phyloP scores from a whole-genome alignment of 2,113 vertebrate species.

The Paedocypris sp. region DNA sequence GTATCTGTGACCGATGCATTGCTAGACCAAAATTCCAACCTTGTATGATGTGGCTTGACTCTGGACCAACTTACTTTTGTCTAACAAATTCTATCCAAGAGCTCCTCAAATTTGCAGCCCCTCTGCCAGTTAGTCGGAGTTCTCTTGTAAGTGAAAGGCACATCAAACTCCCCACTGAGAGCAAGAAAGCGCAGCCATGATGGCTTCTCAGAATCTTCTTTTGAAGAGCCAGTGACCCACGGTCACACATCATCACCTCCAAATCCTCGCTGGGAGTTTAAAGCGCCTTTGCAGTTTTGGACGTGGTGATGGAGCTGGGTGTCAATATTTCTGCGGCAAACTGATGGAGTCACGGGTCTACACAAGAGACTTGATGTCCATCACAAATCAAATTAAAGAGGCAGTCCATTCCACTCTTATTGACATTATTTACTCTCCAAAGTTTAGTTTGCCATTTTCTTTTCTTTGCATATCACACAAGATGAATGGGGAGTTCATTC shows the following conservation, averaged over 20 bases:
- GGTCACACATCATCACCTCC: constrained; percentile 20
- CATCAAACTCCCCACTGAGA: constrained; percentile 11
- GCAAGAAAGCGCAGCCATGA: constrained; percentile 25
- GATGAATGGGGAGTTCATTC: too few species aligned
- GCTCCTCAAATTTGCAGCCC: neutral
- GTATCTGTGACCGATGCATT: too few species aligned
- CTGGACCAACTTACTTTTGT: too few species aligned
- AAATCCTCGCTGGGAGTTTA: neutral
- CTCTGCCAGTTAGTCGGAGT: constrained; percentile 7
- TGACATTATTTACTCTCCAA: too few species aligned
- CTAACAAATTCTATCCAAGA: too few species aligned
- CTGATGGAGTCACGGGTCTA: neutral
- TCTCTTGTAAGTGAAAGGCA: neutral
- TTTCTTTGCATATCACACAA: too few species aligned
- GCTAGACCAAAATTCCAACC: too few species aligned
- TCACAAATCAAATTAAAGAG: too few species aligned
- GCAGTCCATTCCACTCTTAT: too few species aligned
- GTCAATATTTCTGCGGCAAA: constrained; percentile 20
- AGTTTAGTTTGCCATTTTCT: too few species aligned
- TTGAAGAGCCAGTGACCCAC: constrained; percentile 4
- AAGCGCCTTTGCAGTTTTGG: constrained; percentile 21
- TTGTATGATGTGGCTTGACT: too few species aligned
- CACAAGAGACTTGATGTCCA: too few species aligned
- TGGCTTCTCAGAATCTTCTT: constrained; percentile 5
- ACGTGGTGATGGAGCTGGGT: neutral